Evolutionary conservation across 2,797 vertebrate species (phyloP).

Genomic region (Fringilla coelebs): DNA sequence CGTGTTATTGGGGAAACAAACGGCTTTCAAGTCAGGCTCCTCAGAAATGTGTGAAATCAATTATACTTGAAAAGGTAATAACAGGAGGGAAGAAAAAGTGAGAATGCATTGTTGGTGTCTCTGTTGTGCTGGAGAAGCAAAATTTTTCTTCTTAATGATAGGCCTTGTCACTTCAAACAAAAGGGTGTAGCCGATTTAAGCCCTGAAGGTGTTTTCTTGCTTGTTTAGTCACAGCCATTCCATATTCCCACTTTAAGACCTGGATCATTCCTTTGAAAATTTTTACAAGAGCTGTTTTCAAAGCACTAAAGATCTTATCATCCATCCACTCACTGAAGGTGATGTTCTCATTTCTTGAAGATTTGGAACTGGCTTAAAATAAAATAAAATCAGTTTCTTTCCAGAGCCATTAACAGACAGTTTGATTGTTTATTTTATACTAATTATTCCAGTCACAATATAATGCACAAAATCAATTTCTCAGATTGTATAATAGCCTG

Average conservation of each 20-base stretch:
- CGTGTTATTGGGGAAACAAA: background rate
- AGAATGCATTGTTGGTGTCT: background rate
- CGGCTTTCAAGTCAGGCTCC: background rate
- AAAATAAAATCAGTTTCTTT: background rate
- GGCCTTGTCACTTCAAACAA: conserved; percentile 27
- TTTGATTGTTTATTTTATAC: background rate
- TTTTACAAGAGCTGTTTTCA: background rate
- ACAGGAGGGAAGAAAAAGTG: background rate
- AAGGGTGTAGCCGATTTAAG: background rate
- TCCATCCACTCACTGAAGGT: background rate
- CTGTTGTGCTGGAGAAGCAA: background rate
- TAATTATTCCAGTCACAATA: background rate
- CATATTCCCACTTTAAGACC: background rate
- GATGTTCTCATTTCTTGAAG: background rate
- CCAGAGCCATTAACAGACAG: background rate
- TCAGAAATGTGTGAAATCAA: background rate
- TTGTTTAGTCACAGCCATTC: background rate
- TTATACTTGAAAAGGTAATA: conserved; percentile 10
- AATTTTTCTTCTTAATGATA: conserved; percentile 14
- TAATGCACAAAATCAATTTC: background rate
- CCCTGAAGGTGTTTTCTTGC: background rate
- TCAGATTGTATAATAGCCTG: background rate
- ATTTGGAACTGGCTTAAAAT: background rate
- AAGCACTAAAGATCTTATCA: background rate
- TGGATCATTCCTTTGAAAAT: background rate